Base-by-base conservation (phyloP, 2,113 vertebrate genomes). In the Helogale parvula region DNA sequence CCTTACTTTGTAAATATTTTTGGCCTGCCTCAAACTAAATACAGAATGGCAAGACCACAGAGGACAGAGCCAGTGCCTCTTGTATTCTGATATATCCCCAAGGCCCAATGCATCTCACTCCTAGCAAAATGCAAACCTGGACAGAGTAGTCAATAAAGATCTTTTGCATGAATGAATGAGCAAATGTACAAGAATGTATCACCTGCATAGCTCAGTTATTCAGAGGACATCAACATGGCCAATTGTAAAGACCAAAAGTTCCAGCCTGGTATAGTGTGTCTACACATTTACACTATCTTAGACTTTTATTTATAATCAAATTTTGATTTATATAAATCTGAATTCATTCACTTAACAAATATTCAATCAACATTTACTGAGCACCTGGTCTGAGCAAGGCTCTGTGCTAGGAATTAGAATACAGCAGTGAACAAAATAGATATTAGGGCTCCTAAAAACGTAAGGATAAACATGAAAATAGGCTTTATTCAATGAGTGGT, bases 1-100 rank as follows among this genome's bases (percentile, higher is more conserved):
- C 13, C 15, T 95, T 47, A 94, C 84, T 91, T 94, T 81, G 7
- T 65, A 84, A 83, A 88, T 87, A 90, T 84, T 35, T 98, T 23
- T 94, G 6, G 7, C 33, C 93, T 97, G 21, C 12, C 41, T 93
- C 35, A 95, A 85, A 69, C 31, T 57, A 93, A 94, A 79, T 45
- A 68, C 14, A 91, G 45, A 90, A 82, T 25, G 6, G 25, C 14
- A 93, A 88, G 45, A 93, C 15, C 13, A 71, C 77, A 1, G 33
- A 94, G 7, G 45, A 12, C 25, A 69, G 17, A 9, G 4, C 35
- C 83, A 77, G 14, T 38, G 19, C 47, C 69, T 82, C n/a, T 47
- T 52, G 35, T 3, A 96, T 66, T 19, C 35, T 65, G 21, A 38
- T 81, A 29, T 3, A 74, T 66, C 60, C 82, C 88, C 87, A n/a